phyloP scores from a whole-genome alignment of 2,113 vertebrate genomes.

The Cebidichthys violaceus region DNA sequence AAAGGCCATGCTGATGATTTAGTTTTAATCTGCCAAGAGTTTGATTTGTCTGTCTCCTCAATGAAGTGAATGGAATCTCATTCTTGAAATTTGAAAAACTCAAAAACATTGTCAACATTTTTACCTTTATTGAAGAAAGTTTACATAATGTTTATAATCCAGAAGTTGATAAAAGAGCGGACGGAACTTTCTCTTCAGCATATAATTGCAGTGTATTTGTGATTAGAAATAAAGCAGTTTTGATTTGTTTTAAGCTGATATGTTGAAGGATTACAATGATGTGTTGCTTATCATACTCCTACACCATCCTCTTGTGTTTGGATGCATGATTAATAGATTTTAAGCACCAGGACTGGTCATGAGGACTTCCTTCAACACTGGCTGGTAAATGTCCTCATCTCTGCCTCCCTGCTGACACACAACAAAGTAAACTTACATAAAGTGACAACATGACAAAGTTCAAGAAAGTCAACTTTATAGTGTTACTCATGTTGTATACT shows the following conservation, averaged over 20 bases:
- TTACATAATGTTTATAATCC: not conserved
- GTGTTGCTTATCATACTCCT: not conserved
- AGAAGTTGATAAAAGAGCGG: not conserved
- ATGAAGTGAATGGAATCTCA: no score
- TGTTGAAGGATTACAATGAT: not conserved
- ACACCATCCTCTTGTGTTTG: not conserved
- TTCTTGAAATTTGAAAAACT: not conserved
- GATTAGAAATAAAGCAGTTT: not conserved
- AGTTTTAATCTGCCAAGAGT: no score
- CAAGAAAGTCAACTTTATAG: not conserved
- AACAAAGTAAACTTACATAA: not conserved
- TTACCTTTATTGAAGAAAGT: not conserved
- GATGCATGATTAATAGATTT: not conserved
- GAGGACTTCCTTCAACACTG: constrained; percentile 39
- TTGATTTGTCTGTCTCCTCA: no score
- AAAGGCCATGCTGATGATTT: no score
- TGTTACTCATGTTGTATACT: not conserved
- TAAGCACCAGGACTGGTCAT: constrained; percentile 30
- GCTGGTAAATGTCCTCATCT: constrained; percentile 40
- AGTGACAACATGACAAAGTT: not conserved
- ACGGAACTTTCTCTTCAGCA: not conserved
- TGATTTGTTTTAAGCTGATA: not conserved
- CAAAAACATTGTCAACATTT: not conserved
- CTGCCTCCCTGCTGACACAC: constrained; percentile 43
- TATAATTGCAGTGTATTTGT: not conserved